Base-by-base conservation (phyloP, 2,888 invertebrate species). In the Rhamnusium bicolor region DNA sequence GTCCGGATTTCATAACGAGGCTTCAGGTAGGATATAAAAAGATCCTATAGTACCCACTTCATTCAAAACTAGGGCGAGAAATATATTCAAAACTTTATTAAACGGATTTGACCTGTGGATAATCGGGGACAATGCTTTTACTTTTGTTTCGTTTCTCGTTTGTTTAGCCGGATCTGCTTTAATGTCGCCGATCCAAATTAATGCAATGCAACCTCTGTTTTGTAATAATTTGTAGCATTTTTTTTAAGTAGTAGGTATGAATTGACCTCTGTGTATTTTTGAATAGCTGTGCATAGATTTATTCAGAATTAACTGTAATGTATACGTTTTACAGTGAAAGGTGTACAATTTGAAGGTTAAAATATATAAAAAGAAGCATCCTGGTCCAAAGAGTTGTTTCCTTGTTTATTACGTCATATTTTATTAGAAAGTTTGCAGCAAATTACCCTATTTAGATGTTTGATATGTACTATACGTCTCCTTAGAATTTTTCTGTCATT, bases 1-100 rank as follows among this genome's bases (percentile, higher is more conserved):
- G 87, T 80, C 82, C 83, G 67, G 88, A 88, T 84, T 87, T 88
- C 78, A 82, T 88, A 74, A 82, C 77, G 75, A 85, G 88, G 79
- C 82, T 88, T 75, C 88, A 88, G 88, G 88, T 88, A 83, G 71
- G 76, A 71, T 74, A 72, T 69, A 69, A 69, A 71, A 70, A 69
- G 73, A 74, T 68, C 49, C 71, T 18, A n/a, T n/a, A 58, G n/a
- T 58, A 51, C 19, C 53, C 72, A 68, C 47, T 65, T 54, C 66
- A 58, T 62, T 69, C 62, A 69, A 78, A 78, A 75, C 74, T 79
- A 77, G 77, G 77, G 71, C 79, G 70, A 77, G 71, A 72, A 74
- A 71, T 74, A 65, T 29, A 75, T 77, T 74, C 71, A 77, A 79
- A 77, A 76, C 75, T 77, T n/a, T 76, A 73, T 76, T 69, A 84